Conservation (phyloP, 1,140 invertebrate genomes). For the Drosophila serrata region DNA sequence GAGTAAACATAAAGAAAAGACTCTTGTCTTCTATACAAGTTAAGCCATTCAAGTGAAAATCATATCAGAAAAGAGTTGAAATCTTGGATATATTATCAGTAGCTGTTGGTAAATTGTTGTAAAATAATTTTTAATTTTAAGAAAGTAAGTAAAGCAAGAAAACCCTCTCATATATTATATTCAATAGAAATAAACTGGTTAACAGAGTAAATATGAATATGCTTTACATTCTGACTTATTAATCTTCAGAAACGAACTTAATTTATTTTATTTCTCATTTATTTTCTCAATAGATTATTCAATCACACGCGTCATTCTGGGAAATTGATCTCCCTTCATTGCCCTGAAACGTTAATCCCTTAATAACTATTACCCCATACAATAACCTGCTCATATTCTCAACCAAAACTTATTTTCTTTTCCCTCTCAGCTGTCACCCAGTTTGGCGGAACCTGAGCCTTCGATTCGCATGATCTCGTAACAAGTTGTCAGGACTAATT, state of each 20-base stretch:
- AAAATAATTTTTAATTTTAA: not conserved
- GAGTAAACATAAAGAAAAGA: not conserved
- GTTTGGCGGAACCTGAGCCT: conserved; percentile 4
- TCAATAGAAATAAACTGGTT: too few species aligned
- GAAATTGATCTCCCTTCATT: not conserved
- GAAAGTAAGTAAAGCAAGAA: too few species aligned
- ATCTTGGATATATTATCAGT: too few species aligned
- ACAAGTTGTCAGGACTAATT: conserved; percentile 53
- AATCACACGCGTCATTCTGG: too few species aligned
- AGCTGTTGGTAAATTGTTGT: not conserved
- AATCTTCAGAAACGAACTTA: not conserved
- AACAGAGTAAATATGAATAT: too few species aligned
- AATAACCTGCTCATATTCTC: conserved; percentile 20
- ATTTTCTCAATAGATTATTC: not conserved
- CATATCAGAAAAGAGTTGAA: not conserved
- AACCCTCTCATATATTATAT: too few species aligned
- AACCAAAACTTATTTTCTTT: conserved; percentile 23
- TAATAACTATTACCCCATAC: not conserved
- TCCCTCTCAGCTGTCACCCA: conserved; percentile 18
- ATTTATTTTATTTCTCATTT: not conserved
- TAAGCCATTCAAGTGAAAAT: not conserved
- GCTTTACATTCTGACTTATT: not conserved
- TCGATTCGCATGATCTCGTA: conserved; percentile 33
- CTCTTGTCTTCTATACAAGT: not conserved
- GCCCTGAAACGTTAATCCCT: not conserved